A percentile compares a stretch with the other conserved stretches of the same genome.
phyloP scores from a whole-genome alignment of 2,888 invertebrate genomes.

The Acleris emargana region DNA sequence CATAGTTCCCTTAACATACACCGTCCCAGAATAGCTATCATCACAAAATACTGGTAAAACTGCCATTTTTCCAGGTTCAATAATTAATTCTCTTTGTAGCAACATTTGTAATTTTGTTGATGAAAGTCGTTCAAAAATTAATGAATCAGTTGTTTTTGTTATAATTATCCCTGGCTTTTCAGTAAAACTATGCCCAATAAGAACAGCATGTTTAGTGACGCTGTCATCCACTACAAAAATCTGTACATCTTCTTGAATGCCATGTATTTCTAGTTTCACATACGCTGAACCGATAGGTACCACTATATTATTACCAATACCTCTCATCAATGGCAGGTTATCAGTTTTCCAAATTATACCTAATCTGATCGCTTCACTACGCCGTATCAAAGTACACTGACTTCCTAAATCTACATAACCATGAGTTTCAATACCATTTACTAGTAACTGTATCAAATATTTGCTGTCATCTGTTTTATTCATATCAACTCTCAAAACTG shows the following conservation, averaged over 20 bases:
- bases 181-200: not conserved
- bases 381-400: not conserved
- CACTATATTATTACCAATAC: slow-evolving; percentile 1
- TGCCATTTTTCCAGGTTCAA: not conserved
- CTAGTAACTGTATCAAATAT: not conserved
- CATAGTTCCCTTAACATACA: not conserved
- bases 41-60: not conserved
- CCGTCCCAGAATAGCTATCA: not conserved
- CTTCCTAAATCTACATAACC: not conserved
- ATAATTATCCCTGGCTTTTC: not conserved
- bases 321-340: not conserved
- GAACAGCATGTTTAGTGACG: not conserved
- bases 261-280: not conserved
- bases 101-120: not conserved
- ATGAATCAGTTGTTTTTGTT: not conserved
- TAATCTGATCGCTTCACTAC: not conserved
- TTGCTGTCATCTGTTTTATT: not conserved
- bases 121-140: not conserved
- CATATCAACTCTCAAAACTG: not conserved
- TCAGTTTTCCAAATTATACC: not conserved
- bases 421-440: not conserved
- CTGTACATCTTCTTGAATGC: not conserved
- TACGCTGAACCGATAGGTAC: not conserved
- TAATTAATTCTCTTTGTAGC: not conserved
- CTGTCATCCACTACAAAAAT: not conserved